Conservation (phyloP, 2,113 vertebrate species). For the Ahaetulla prasina region DNA sequence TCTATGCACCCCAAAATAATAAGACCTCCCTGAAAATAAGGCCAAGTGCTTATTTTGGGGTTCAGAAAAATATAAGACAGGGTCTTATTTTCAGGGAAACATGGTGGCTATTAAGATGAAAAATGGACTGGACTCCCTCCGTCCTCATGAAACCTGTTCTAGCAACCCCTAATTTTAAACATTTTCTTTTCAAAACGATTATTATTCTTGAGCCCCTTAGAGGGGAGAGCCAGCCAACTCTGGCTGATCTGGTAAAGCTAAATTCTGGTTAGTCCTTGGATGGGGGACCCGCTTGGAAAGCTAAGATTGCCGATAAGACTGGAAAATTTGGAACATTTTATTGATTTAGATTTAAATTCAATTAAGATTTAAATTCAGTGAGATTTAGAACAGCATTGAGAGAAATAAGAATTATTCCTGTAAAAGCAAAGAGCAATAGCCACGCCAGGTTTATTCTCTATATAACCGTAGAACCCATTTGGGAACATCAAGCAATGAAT, state of each 20-base stretch:
- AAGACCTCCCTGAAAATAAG: too few species aligned
- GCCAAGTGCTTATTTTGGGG: too few species aligned
- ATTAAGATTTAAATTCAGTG: background rate
- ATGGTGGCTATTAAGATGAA: too few species aligned
- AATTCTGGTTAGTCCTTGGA: background rate
- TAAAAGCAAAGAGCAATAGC: too few species aligned
- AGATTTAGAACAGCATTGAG: background rate
- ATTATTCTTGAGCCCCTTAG: background rate
- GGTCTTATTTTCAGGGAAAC: too few species aligned
- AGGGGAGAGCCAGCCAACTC: background rate
- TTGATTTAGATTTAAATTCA: background rate
- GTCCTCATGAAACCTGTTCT: background rate
- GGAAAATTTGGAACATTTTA: background rate
- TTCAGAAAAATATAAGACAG: too few species aligned
- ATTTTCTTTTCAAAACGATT: background rate
- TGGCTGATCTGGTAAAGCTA: background rate
- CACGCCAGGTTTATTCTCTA: too few species aligned
- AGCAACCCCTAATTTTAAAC: background rate
- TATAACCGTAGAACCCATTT: too few species aligned
- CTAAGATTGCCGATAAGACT: background rate
- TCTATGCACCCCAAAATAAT: too few species aligned
- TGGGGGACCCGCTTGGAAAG: background rate
- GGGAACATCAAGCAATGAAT: too few species aligned
- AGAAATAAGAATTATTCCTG: too few species aligned
- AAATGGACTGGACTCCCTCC: background rate